Evolutionary conservation across 2,797 vertebrate genomes (phyloP).

Genomic region (Mareca penelope): DNA sequence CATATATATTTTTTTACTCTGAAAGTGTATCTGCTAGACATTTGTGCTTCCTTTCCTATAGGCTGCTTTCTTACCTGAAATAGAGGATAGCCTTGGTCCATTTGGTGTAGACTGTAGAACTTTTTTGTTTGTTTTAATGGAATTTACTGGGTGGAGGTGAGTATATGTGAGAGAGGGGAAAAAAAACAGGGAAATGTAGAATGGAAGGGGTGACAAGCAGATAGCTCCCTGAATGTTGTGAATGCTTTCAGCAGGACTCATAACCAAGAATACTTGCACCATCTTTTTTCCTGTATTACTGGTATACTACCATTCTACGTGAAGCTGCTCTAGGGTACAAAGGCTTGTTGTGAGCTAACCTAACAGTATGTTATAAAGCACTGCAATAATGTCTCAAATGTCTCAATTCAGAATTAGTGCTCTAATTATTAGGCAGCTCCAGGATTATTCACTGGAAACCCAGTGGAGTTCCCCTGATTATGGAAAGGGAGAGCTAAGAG

Average conservation of each 20-base stretch:
- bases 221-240: not conserved
- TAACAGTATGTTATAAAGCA: not conserved
- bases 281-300: not conserved
- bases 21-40: not conserved
- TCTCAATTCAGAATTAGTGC: not conserved
- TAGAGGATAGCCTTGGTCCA: not conserved
- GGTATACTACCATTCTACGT: not conserved
- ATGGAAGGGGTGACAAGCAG: not conserved
- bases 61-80: constrained; percentile 2
- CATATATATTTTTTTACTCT: not conserved
- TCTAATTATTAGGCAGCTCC: not conserved
- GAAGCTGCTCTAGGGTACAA: not conserved
- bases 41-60: not conserved
- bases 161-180: too few species aligned
- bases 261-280: not conserved
- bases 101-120: not conserved
- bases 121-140: not conserved
- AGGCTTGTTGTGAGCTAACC: not conserved
- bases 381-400: not conserved
- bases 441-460: not conserved
- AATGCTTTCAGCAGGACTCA: not conserved
- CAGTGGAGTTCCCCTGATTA: not conserved
- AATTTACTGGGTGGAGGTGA: not conserved
- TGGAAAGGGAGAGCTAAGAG: not conserved
- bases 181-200: not conserved